Percentiles rank a stretch among this genome's conserved stretches.
phyloP scores from a whole-genome alignment of 1,140 invertebrate genomes.

The Drosophila fuyamai region DNA sequence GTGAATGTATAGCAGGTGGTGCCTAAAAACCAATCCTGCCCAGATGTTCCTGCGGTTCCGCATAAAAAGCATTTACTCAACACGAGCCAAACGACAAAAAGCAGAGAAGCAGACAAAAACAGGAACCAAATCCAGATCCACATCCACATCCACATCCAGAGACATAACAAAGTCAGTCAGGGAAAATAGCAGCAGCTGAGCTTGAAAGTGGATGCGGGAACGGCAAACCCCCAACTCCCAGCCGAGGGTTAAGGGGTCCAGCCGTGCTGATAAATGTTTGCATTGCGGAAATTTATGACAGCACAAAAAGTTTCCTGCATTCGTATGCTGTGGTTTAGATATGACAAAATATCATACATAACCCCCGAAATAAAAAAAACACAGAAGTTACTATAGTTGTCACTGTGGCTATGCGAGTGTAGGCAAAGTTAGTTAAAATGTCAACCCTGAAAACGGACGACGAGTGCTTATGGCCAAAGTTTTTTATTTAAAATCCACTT shows the following conservation, averaged over 20 bases:
- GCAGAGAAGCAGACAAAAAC: conserved; percentile 12
- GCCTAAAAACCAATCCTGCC: conserved; percentile 14
- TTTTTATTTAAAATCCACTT: conserved; percentile 76
- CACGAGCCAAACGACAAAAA: conserved; percentile 37
- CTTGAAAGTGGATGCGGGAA: conserved; percentile 22
- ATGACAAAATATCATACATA: conserved; percentile 74
- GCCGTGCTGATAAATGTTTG: conserved; percentile 76
- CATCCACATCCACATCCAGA: conserved; percentile 8
- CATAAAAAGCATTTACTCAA: conserved; percentile 71
- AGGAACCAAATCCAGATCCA: neutral
- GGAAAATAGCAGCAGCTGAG: conserved; percentile 49
- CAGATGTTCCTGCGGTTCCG: conserved; percentile 56
- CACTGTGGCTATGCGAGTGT: neutral
- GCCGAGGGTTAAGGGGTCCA: conserved; percentile 30
- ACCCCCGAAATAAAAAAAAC: conserved; percentile 15
- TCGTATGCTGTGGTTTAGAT: conserved; percentile 76
- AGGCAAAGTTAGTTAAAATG: conserved; percentile 74
- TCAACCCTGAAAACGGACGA: conserved; percentile 47
- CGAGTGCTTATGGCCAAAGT: conserved; percentile 71
- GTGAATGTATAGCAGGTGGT: conserved; percentile 25
- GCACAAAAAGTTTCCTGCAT: conserved; percentile 70
- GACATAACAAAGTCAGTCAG: conserved; percentile 50
- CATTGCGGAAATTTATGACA: conserved; percentile 79
- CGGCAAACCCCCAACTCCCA: neutral
- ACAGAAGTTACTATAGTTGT: conserved; percentile 16